Evolutionary conservation across 2,888 invertebrate genomes (phyloP).

Genomic region (Cistogaster globosa): DNA sequence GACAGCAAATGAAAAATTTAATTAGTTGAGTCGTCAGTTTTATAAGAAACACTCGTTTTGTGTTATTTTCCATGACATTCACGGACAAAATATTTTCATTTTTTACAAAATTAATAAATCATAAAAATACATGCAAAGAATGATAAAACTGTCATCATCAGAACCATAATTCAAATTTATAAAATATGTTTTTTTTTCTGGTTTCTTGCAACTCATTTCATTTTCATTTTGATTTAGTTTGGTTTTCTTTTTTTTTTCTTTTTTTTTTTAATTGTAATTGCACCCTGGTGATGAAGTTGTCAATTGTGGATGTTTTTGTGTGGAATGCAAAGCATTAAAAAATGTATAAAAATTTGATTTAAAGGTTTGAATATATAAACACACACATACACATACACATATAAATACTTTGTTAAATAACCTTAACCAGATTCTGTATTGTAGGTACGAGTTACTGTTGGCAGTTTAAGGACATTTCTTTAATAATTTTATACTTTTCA

Average conservation of each 20-base stretch:
- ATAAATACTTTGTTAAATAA: constrained; percentile 13
- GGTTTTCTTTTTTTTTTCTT: neutral
- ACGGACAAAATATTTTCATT: constrained; percentile 43
- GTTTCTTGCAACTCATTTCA: constrained; percentile 21
- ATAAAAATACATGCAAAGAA: constrained; percentile 57
- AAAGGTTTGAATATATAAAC: constrained; percentile 56
- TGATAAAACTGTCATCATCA: constrained; percentile 70
- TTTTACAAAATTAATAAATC: constrained; percentile 63
- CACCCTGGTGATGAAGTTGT: constrained; percentile 70
- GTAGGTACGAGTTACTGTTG: neutral
- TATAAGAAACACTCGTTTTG: constrained; percentile 22
- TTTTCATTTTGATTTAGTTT: constrained; percentile 37
- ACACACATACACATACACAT: constrained; percentile 1
- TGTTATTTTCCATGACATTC: constrained; percentile 44
- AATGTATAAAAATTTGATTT: constrained; percentile 50
- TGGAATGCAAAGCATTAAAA: constrained; percentile 25
- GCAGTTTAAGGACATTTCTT: constrained; percentile 22
- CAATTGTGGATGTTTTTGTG: constrained; percentile 59
- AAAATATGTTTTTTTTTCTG: constrained; percentile 62
- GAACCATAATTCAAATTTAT: constrained; percentile 67
- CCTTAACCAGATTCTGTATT: constrained; percentile 26
- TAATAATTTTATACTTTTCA: neutral
- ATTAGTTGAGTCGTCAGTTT: constrained; percentile 31
- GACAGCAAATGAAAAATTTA: constrained; percentile 24
- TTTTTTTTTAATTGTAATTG: constrained; percentile 68